phyloP scores from a whole-genome alignment of 2,113 vertebrate species.

The Chaetorhynchus papuensis region DNA sequence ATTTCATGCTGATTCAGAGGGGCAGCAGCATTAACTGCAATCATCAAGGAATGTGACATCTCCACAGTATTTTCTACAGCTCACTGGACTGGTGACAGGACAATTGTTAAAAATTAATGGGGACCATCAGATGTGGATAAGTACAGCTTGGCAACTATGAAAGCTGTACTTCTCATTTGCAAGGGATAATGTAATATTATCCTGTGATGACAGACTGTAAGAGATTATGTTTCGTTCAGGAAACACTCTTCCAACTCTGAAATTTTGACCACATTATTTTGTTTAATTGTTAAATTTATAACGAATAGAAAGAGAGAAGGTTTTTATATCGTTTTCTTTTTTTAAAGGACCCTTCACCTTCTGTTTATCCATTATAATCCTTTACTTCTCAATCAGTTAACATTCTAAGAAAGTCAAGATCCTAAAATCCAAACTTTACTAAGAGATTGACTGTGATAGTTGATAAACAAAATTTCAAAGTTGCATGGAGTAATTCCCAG shows the following conservation, averaged over 20 bases:
- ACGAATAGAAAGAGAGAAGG: neutral
- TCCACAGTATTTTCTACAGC: slow-evolving; percentile 27
- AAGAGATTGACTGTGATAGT: neutral
- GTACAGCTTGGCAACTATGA: neutral
- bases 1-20: slow-evolving; percentile 40
- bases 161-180: neutral
- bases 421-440: neutral
- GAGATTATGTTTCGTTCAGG: neutral
- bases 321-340: neutral
- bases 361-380: neutral
- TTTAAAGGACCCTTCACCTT: neutral
- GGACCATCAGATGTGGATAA: neutral
- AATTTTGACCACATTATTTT: neutral
- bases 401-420: neutral
- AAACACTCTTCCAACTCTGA: neutral
- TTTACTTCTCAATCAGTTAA: neutral
- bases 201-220: neutral
- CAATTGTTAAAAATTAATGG: slow-evolving; percentile 42
- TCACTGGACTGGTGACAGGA: slow-evolving; percentile 10
- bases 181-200: neutral
- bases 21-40: neutral
- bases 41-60: slow-evolving; percentile 25
- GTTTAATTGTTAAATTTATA: neutral
- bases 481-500: neutral
- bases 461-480: neutral